phyloP scores from a whole-genome alignment of 2,113 vertebrate species.

The Paramisgurnus dabryanus region DNA sequence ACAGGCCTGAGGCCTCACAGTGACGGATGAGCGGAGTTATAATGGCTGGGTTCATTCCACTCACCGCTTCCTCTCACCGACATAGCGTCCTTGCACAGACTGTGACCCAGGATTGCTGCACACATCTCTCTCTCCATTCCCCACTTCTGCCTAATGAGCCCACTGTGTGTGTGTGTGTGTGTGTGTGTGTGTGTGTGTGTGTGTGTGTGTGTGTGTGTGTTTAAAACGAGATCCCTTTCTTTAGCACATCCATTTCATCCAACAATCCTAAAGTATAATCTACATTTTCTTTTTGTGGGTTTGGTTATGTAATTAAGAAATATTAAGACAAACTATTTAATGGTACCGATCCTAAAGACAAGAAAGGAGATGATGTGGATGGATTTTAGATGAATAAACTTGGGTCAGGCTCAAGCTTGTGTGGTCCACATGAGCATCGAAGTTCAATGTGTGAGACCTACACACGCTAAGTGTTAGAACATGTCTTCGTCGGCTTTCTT shows the following conservation, averaged over 20 bases:
- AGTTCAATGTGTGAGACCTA: too few species aligned
- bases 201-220: neutral
- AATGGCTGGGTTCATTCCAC: constrained; percentile 67
- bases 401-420: too few species aligned
- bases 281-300: neutral
- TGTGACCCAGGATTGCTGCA: constrained; percentile 63
- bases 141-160: constrained; percentile 35
- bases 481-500: neutral
- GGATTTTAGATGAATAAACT: too few species aligned
- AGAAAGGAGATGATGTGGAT: too few species aligned
- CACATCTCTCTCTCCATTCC: constrained; percentile 57
- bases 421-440: too few species aligned
- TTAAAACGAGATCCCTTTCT: neutral
- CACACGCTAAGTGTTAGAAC: too few species aligned
- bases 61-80: constrained; percentile 54
- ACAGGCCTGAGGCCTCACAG: constrained; percentile 71
- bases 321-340: too few species aligned
- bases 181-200: neutral
- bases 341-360: too few species aligned
- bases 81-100: constrained; percentile 62
- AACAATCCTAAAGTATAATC: neutral
- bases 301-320: too few species aligned
- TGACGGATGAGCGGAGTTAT: constrained; percentile 75
- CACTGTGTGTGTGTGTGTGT: neutral
- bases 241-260: neutral